Base-by-base conservation (phyloP, 2,113 vertebrate genomes). In the Laticauda colubrina region DNA sequence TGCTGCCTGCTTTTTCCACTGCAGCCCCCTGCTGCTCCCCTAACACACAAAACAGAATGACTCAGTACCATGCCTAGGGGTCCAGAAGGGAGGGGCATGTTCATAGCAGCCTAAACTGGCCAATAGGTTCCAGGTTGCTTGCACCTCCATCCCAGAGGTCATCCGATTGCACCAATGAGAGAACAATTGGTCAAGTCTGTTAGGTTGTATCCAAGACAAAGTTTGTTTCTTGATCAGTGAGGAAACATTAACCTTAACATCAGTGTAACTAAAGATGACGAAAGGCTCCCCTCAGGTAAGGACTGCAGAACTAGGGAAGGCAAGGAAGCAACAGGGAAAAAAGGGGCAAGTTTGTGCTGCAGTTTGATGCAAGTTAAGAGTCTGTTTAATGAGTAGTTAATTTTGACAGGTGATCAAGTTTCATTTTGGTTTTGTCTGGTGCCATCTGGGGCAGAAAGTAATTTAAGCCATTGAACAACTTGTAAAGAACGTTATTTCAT, bases 381-480 rank as follows among this genome's bases (percentile, higher is more conserved):
- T 64, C 26, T 64, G 21, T 88, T 88, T 93, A 45, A 86, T 85
- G 51, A 93, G 59, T 15, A 88, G 59, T 93, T 93, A 92, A 93
- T 96, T 59, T 55, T 88, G 20, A 57, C 29, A 81, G 69, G 92
- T 94, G 6, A 85, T 89, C 94, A 69, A 69, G 51, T n/a, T 95
- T 55, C 45, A 89, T 29, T 55, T 85, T 86, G 88, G 24, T 24
- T 96, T 59, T 45, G 56, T 91, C 85, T 51, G 24, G 81, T 95
- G 90, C 69, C 81, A 81, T 11, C 0, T 1, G 43, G 55, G 88
- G 90, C 75, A 90, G 55, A 91, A 93, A 93, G 93, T 21, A 48
- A 89, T 20, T 75, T 90, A 64, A 53, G 81, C 43, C 48, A 3
- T 91, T 91, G 91, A 59, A 39, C 55, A 34, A 45, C 2, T 29